phyloP scores from a whole-genome alignment of 2,113 vertebrate species.

The Aleadryas rufinucha region DNA sequence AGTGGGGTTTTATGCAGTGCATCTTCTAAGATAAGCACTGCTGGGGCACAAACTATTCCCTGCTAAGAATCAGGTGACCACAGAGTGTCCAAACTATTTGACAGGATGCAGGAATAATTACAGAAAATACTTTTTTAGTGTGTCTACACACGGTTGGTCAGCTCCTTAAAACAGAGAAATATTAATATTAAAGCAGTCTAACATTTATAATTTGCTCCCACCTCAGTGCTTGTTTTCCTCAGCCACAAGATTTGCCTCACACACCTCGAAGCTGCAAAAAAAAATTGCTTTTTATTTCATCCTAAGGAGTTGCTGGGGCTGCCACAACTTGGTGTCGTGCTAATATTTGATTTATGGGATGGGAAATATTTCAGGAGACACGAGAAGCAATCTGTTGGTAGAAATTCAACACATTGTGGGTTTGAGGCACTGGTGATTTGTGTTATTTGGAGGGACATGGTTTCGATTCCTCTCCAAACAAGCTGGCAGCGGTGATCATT shows the following conservation, averaged over 20 bases:
- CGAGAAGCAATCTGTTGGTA: not conserved
- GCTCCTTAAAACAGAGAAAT: not conserved
- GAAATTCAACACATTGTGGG: not conserved
- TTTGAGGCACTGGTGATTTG: not conserved
- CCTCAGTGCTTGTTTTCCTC: not conserved
- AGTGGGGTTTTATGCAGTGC: not conserved
- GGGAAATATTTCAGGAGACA: not conserved
- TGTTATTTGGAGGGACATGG: not conserved
- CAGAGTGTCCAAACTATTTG: not conserved
- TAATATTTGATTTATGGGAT: not conserved
- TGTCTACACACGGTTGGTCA: not conserved
- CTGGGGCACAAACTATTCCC: not conserved
- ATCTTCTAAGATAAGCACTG: not conserved
- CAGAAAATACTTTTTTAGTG: not conserved
- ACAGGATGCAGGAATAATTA: not conserved
- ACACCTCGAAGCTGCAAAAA: not conserved
- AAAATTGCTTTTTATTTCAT: not conserved
- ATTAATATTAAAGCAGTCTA: not conserved
- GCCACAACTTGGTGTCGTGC: not conserved
- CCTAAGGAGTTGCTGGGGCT: not conserved
- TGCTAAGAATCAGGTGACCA: not conserved
- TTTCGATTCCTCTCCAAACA: constrained; percentile 4
- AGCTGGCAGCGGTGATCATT: not conserved
- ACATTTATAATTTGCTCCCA: not conserved
- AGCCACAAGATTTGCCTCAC: not conserved